Evolutionary conservation across 1,140 invertebrate species (phyloP).

Genomic region (Drosophila yakuba): DNA sequence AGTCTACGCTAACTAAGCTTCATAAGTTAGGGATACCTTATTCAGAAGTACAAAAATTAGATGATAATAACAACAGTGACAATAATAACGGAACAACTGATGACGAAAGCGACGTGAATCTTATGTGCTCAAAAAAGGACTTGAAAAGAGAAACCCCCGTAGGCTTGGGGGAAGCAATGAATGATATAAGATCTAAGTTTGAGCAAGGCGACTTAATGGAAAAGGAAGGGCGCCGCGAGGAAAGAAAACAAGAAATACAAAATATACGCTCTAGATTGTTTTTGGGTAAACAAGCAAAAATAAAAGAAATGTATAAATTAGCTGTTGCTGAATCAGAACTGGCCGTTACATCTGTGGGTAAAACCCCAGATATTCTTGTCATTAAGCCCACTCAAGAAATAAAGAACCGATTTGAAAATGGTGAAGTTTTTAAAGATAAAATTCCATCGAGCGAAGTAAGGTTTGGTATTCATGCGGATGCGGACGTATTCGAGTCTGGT

Average conservation of each 20-base stretch:
- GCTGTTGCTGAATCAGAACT: slow-evolving; percentile 92
- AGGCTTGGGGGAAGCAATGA: slow-evolving; percentile 92
- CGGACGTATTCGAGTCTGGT: slow-evolving; percentile 93
- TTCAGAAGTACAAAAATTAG: slow-evolving; percentile 82
- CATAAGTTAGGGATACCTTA: slow-evolving; percentile 92
- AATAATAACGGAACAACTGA: slow-evolving; percentile 60
- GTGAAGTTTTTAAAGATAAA: slow-evolving; percentile 87
- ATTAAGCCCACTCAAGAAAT: slow-evolving; percentile 89
- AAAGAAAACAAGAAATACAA: slow-evolving; percentile 94
- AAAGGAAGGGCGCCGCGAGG: slow-evolving; percentile 90
- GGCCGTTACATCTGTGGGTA: slow-evolving; percentile 87
- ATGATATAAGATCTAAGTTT: slow-evolving; percentile 92
- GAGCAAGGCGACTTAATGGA: slow-evolving; percentile 88
- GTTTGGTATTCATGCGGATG: slow-evolving; percentile 86
- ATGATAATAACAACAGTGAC: neutral
- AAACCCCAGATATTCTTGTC: slow-evolving; percentile 87
- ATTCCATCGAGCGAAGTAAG: neutral
- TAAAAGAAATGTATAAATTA: slow-evolving; percentile 96
- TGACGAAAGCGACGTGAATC: slow-evolving; percentile 68
- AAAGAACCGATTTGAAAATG: slow-evolving; percentile 93
- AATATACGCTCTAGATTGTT: slow-evolving; percentile 93
- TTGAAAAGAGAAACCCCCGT: slow-evolving; percentile 89
- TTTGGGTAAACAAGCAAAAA: slow-evolving; percentile 94
- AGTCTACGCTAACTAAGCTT: slow-evolving; percentile 92
- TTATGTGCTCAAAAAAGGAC: slow-evolving; percentile 82